Base-by-base conservation (phyloP, 2,797 vertebrate species). In the Poeciliopsis turneri region DNA sequence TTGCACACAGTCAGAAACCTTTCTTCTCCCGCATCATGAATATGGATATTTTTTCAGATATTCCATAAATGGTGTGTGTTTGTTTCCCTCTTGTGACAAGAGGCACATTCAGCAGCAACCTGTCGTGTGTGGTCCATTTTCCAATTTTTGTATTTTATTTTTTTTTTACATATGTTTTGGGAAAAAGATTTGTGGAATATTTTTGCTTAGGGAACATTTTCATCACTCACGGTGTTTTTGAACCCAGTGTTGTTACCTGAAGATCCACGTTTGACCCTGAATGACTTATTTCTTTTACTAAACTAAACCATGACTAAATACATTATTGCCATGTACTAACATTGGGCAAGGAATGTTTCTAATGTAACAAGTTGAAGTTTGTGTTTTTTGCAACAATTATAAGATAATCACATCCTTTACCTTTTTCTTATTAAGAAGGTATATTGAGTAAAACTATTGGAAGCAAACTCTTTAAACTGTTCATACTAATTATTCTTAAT, bases 11-110 rank as follows among this genome's bases (percentile, higher is more conserved):
- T 15, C 72, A 77, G 59, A 78, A 69, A 74, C 72, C 72, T 75
- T 70, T 77, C 51, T 36, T 46, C 16, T 3, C 46, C 23, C 8
- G 11, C 70, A 51, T 86, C 53, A 90, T 88, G 83, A 90, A 92
- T 91, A 92, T 92, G 82, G 78, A 89, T 87, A 80, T 81, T 82
- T 81, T 82, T 75, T 1, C 74, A 88, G 77, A 84, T 91, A 82
- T 78, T 57, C 28, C 61, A 75, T 75, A 82, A 88, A 87, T 78
- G 76, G 53, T 68, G 66, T 43, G 73, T 76, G 86, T 93, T 85
- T 86, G 82, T 89, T 89, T 87, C 79, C 78, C 12, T 39, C 77
- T 75, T 71, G 81, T 69, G 15, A 9, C 81, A 77, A 47, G 81
- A 55, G 85, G 71, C 73, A 5, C 80, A 66, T 88, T 89, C 49